These are phyloP conservation scores for Epizoanthus fatuus DNA, from an alignment of 92 coral and sea anemone genomes.

Conservation along the genomic window DNA sequence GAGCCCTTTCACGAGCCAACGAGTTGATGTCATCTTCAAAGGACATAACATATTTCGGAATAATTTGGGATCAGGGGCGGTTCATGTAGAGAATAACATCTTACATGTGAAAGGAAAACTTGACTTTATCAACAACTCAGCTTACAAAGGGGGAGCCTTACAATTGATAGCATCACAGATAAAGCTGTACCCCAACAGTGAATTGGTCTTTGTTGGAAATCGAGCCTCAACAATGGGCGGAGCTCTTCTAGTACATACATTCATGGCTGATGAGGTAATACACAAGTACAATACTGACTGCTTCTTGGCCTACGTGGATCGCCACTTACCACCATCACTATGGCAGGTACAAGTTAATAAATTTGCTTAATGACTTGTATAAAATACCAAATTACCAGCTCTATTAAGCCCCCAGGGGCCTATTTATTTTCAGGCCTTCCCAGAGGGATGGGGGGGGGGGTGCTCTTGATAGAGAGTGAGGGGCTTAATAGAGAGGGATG, in stretches of 20 bases:
- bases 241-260: slow-evolving; percentile 74
- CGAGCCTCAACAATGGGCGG: slow-evolving; percentile 82
- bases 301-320: slow-evolving; percentile 79
- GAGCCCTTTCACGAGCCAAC: slow-evolving; percentile 82
- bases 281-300: slow-evolving; percentile 86
- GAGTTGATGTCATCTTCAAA: slow-evolving; percentile 69
- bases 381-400: no score
- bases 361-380: no score
- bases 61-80: slow-evolving; percentile 86
- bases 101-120: slow-evolving; percentile 81
- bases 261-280: slow-evolving; percentile 72
- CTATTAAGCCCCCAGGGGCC: no score
- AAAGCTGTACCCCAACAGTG: slow-evolving; percentile 78
- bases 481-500: no score
- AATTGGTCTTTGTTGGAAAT: slow-evolving; percentile 75
- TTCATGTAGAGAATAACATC: slow-evolving; percentile 67
- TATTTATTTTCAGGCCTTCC: no score
- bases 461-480: no score
- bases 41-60: slow-evolving; percentile 78
- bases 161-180: slow-evolving; percentile 82
- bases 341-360: slow-evolving; percentile 82
- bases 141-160: slow-evolving; percentile 83
- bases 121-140: slow-evolving; percentile 70
- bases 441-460: no score
- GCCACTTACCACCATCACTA: slow-evolving; percentile 62